Base-by-base conservation (phyloP, 35 echinoderm and acorn worm genomes). In the Nesometra sesokonis region DNA sequence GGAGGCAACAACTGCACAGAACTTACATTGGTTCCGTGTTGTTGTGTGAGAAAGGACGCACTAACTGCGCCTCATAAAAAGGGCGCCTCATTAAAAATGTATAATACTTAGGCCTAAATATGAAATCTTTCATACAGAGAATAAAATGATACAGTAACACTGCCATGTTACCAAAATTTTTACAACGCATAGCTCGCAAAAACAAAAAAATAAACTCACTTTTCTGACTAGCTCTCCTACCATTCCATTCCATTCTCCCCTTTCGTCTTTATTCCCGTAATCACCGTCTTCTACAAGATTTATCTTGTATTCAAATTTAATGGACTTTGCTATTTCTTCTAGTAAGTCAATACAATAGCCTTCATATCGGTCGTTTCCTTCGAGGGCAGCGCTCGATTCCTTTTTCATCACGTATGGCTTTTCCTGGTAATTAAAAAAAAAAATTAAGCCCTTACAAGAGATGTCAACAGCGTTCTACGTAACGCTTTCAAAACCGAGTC, bases 331-430 rank as follows among this genome's bases (percentile, higher is more conserved):
- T 0, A 97, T 81, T 17, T 87, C 13, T n/a, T 80, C 76, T 0
- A 93, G 86, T 19, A 97, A 84, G 8, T 97, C 94, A 37, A 91
- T 91, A 76, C 88, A 91, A 77, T 89, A 97, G 3, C 94, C 94
- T 78, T 97, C 86, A 35, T 57, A 97, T 57, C 76, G 82, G 0
- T 91, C 91, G 67, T 97, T 97, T 0, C 91, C 94, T 17, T 77
- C 46, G 4, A 96, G 82, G 11, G 85, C 77, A 8, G 31, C 30
- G 4, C 94, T 91, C 9, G 77, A 90, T 13, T 89, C 90, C n/a
- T 87, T 90, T 7, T 80, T n/a, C 94, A 96, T 96, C 5, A 96
- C 90, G 76, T 93, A 96, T n/a, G 94, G 94, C 32, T 85, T 93
- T 77, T 96, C 91, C 94, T 96, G 89, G n/a, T 1, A 17, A 23